Base-by-base conservation (phyloP, 2,888 invertebrate genomes). In the Parascotia fuliginaria region DNA sequence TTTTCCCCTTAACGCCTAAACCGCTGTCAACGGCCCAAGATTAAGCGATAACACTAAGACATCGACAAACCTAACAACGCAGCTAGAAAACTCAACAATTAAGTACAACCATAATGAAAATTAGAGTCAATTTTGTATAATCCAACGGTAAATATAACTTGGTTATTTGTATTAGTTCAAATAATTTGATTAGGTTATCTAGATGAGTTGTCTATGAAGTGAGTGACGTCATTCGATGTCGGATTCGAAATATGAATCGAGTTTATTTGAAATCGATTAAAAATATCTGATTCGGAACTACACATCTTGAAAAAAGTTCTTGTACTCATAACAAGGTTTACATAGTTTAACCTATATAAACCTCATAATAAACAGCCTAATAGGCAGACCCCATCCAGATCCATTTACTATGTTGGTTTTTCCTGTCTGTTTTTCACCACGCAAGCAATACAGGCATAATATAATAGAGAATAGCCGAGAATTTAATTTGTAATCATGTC, bases 181-280 rank as follows among this genome's bases (percentile, higher is more conserved):
- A 77, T 85, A 85, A 84, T 85, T 85, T 78, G 89, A 90, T 90
- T 90, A 90, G 72, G 65, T 80, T 90, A 92, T 91, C 91, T 83
- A 74, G 87, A 90, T 89, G 83, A 85, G 76, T 84, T 81, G 89
- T 89, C 89, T 83, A 87, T 87, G 82, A 83, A 63, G 80, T 86
- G 64, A 65, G 53, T 62, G 79, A 79, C 75, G 82, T 84, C 81
- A 79, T 75, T 81, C 52, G 66, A 59, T 45, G 49, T 50, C 59
- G 13, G 19, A 44, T 14, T 34, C 13, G 34, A 24, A 36, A 36
- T 36, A 11, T 12, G 22, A 41, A 28, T 11, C 28, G 33, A 46
- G 28, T 40, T 39, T 29, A 28, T 22, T 24, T 14, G n/a, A 39
- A 15, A 24, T 1, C 24, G 24, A 24, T 24, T 24, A 24, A 7